A percentile compares a stretch with the other conserved stretches of the same genome.
phyloP scores from a whole-genome alignment of 2,888 invertebrate genomes.

The Nemapogon koenigi region DNA sequence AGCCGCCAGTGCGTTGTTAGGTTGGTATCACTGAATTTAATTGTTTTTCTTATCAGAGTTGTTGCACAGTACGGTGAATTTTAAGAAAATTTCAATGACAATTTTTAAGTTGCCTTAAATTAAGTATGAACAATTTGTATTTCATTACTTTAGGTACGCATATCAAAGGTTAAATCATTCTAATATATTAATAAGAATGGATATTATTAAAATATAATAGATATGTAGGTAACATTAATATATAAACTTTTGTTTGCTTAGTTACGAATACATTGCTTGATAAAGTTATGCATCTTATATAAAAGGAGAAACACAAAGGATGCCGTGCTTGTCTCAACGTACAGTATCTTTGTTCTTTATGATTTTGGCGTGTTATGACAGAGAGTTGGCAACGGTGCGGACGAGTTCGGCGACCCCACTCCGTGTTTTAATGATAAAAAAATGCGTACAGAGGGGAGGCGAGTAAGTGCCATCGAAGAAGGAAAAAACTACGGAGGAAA shows the following conservation, averaged over 20 bases:
- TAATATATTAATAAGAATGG: background rate
- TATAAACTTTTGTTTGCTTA: too few species aligned
- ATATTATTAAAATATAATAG: too few species aligned
- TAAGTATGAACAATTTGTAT: too few species aligned
- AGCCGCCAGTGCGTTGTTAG: too few species aligned
- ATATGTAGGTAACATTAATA: too few species aligned
- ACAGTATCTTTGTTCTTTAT: slow-evolving; percentile 34
- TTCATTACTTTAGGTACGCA: background rate
- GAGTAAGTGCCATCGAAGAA: slow-evolving; percentile 62
- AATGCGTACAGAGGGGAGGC: slow-evolving; percentile 61
- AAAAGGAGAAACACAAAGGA: slow-evolving; percentile 27
- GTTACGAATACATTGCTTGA: too few species aligned
- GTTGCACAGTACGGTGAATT: too few species aligned
- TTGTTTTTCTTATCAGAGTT: too few species aligned
- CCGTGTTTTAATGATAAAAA: slow-evolving; percentile 64
- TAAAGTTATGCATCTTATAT: background rate
- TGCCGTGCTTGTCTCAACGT: slow-evolving; percentile 31
- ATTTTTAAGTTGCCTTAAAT: too few species aligned
- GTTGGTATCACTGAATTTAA: too few species aligned
- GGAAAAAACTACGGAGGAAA: slow-evolving; percentile 63
- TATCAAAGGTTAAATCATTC: background rate
- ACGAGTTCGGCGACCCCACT: slow-evolving; percentile 58
- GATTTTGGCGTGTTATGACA: slow-evolving; percentile 63
- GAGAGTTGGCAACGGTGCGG: slow-evolving; percentile 45
- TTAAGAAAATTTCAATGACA: too few species aligned